A percentile compares a stretch with the other conserved stretches of the same genome.
Evolutionary conservation across 1,140 invertebrate genomes (phyloP).

Genomic region (Drosophila hydei): DNA sequence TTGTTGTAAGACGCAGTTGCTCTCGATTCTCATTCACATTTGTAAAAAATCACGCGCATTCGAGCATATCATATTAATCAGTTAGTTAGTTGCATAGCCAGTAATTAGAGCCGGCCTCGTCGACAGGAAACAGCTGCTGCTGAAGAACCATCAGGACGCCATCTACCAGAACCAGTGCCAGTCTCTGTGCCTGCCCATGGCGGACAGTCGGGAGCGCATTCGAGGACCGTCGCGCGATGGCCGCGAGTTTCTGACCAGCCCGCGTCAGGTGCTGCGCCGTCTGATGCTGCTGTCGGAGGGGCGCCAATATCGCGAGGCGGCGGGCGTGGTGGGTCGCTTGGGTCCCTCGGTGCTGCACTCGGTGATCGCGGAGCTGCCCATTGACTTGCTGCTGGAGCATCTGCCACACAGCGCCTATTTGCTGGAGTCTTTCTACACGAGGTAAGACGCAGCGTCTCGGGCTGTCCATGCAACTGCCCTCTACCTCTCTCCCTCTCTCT

Average conservation of each 20-base stretch:
- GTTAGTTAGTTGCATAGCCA: slow-evolving; percentile 5
- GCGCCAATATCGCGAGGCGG: slow-evolving; percentile 91
- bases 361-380: slow-evolving; percentile 91
- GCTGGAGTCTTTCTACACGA: slow-evolving; percentile 93
- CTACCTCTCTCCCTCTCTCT: neutral
- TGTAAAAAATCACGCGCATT: slow-evolving; percentile 48
- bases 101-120: slow-evolving; percentile 26
- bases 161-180: slow-evolving; percentile 37
- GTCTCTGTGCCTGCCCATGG: slow-evolving; percentile 81
- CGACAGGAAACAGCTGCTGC: slow-evolving; percentile 72
- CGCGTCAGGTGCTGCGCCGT: slow-evolving; percentile 89
- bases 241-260: slow-evolving; percentile 89
- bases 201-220: slow-evolving; percentile 86
- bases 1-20: slow-evolving; percentile 63
- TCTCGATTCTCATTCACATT: slow-evolving; percentile 27
- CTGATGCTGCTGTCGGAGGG: slow-evolving; percentile 91
- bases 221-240: slow-evolving; percentile 83
- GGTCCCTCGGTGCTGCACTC: slow-evolving; percentile 89
- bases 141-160: slow-evolving; percentile 79
- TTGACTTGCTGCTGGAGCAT: slow-evolving; percentile 93
- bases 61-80: slow-evolving; percentile 35
- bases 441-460: slow-evolving; percentile 81
- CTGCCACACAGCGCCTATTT: slow-evolving; percentile 93
- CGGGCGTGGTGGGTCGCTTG: slow-evolving; percentile 89
- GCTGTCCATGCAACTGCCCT: neutral